Percentiles rank a stretch among this genome's conserved stretches.
Conservation (phyloP, 2,888 invertebrate species). For the Toxonevra muliebris region DNA sequence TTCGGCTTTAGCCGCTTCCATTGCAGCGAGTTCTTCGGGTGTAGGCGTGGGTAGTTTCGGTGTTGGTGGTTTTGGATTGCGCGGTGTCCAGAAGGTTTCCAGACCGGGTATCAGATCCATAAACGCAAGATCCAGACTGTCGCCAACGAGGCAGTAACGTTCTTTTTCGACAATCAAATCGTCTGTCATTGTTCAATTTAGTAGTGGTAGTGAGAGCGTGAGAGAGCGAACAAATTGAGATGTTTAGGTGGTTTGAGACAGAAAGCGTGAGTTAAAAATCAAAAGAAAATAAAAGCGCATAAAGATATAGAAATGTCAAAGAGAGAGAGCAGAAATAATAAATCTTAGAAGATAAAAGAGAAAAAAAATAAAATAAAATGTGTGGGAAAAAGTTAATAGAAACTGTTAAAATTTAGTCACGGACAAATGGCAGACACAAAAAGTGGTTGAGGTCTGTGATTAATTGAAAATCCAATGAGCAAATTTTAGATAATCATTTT, state of each 20-base stretch:
- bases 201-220: conserved; percentile 23
- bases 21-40: conserved; percentile 60
- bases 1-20: conserved; percentile 60
- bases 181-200: conserved; percentile 67
- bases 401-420: conserved; percentile 26
- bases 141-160: conserved; percentile 91
- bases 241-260: not conserved
- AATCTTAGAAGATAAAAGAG: conserved; percentile 16
- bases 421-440: not conserved
- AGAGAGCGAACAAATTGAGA: conserved; percentile 5
- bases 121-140: conserved; percentile 94
- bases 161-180: conserved; percentile 89
- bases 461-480: not conserved
- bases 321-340: conserved; percentile 3
- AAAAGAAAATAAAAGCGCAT: conserved; percentile 3
- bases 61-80: conserved; percentile 65
- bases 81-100: conserved; percentile 66
- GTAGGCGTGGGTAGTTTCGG: conserved; percentile 62
- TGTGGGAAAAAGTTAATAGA: conserved; percentile 16
- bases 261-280: conserved; percentile 13
- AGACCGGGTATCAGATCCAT: conserved; percentile 78
- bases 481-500: not conserved
- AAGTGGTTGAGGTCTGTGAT: too few species aligned
- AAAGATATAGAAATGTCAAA: conserved; percentile 15
- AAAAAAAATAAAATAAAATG: conserved; percentile 19